phyloP scores from a whole-genome alignment of 1,140 invertebrate species.

The Contarinia nasturtii region DNA sequence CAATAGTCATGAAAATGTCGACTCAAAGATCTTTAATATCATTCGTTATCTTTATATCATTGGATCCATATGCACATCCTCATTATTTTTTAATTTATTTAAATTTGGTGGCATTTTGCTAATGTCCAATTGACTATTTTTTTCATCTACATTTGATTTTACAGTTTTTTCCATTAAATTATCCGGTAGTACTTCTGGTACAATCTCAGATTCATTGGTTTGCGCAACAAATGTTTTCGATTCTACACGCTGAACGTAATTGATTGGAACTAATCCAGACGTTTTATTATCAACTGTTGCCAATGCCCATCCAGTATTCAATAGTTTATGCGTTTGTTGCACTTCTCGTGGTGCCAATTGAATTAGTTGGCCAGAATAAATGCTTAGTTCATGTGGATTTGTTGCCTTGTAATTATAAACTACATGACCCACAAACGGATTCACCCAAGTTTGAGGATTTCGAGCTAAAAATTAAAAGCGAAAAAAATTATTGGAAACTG shows the following conservation, averaged over 20 bases:
- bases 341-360: conserved; percentile 64
- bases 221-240: conserved; percentile 2
- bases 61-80: no score
- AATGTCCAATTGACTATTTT: no score
- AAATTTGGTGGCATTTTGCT: no score
- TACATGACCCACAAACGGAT: conserved; percentile 49
- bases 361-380: conserved; percentile 56
- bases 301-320: conserved; percentile 54
- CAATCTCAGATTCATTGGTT: neutral
- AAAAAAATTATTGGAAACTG: neutral
- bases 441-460: conserved; percentile 45
- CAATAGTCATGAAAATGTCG: no score
- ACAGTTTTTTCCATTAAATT: no score
- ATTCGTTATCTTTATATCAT: no score
- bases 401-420: conserved; percentile 57
- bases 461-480: conserved; percentile 26
- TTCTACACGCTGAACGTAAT: conserved; percentile 44
- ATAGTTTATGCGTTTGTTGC: conserved; percentile 41
- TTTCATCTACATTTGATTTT: no score
- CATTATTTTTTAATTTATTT: no score
- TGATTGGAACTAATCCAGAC: conserved; percentile 58
- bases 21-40: no score
- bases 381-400: conserved; percentile 53
- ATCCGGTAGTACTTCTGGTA: no score
- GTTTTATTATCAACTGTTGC: conserved; percentile 46